Evolutionary conservation across 2,888 invertebrate genomes (phyloP), one percentile per base, ranked within the genome.

Genomic region (Philhelius pedissequus): DNA sequence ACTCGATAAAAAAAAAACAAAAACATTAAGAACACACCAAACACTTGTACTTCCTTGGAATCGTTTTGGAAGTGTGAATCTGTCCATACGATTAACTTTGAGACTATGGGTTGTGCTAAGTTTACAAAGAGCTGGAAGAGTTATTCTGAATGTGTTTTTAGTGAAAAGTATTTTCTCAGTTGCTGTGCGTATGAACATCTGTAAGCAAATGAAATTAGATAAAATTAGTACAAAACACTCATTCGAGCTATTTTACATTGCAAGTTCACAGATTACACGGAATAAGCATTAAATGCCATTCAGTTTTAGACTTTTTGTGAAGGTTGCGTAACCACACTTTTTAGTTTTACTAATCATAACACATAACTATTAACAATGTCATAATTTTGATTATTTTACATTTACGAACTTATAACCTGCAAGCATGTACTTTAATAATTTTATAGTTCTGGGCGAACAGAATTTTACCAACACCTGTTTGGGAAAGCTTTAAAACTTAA

Each of bases 41-140:
- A 92, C 91, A 86, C 91, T 91, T 48, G 89, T 88, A 78, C 90
- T 91, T 60, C 92, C 92, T 82, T 91, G 90, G 60, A 90, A 87
- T 18, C 92, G 88, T 66, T 90, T 89, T 0, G 92, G 92, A 20
- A 92, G 87, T 74, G 89, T 88, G 79, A 92, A 92, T 86, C 90
- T 91, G 0, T 91, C 89, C 91, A 91, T 91, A 50, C 68, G 74
- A 66, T 3, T 48, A 30, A 13, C 64, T 64, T 80, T 32, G 1
- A 64, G 5, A 40, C 13, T 32, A n/a, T 35, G 66, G 1, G 35
- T 62, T 50, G 76, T 77, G 68, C 77, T 73, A 15, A 68, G 27
- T 30, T 69, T 66, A 35, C 64, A 38, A 71, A 71, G 43, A 56
- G 20, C 8, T 18, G 62, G 15, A 20, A n/a, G 8, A 69, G 18